Evolutionary conservation across 2,888 invertebrate species (phyloP).

Genomic region (Malthinus flaveolus): DNA sequence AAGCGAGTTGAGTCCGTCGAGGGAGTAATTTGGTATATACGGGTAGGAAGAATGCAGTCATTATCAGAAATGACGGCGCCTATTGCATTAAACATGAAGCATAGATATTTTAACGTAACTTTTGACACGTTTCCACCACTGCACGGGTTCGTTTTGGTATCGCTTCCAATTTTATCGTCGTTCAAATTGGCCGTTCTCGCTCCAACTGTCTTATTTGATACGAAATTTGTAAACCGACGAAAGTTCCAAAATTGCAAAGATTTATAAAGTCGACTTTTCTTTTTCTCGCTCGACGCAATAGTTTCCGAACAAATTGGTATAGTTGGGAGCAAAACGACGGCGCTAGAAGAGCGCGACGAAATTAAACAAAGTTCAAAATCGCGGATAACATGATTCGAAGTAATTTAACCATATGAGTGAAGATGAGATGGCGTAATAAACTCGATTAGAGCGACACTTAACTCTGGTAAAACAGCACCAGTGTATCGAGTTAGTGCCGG

Average conservation of each 20-base stretch:
- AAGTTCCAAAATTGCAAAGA: constrained; percentile 37
- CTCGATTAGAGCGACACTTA: constrained; percentile 40
- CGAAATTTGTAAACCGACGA: constrained; percentile 40
- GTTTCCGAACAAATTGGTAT: background rate
- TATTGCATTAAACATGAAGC: constrained; percentile 52
- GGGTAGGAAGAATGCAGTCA: constrained; percentile 48
- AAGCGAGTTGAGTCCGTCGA: constrained; percentile 34
- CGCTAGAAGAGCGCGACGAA: background rate
- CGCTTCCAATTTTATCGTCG: constrained; percentile 42
- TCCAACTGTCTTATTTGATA: constrained; percentile 34
- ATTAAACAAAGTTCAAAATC: constrained; percentile 11
- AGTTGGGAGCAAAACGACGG: background rate
- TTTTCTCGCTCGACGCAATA: background rate
- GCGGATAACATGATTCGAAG: constrained; percentile 19
- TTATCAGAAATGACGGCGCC: constrained; percentile 47
- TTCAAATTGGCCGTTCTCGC: constrained; percentile 42
- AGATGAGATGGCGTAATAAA: constrained; percentile 33
- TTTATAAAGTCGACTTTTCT: constrained; percentile 34
- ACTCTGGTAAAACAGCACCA: constrained; percentile 38
- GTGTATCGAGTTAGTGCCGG: constrained; percentile 37
- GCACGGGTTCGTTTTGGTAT: constrained; percentile 30
- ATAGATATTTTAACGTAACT: constrained; percentile 49
- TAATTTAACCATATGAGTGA: constrained; percentile 25
- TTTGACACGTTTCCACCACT: constrained; percentile 43
- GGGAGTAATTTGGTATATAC: constrained; percentile 45